Conservation (phyloP, 2,113 vertebrate genomes). For the Pseudorasbora parva region DNA sequence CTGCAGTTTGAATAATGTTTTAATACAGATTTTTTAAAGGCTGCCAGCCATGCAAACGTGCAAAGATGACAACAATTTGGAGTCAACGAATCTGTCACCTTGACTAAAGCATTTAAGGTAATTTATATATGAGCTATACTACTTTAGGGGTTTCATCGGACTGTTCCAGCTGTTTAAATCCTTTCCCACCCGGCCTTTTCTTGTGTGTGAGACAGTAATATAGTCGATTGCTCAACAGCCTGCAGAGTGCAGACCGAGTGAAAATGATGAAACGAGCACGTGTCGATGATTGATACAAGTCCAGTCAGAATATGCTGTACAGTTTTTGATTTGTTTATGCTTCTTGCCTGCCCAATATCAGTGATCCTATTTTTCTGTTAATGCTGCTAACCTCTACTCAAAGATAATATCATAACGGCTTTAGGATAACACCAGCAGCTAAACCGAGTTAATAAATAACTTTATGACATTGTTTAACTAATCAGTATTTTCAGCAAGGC, state of each 20-base stretch:
- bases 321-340: neutral
- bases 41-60: neutral
- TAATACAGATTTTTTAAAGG: neutral
- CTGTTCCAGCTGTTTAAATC: neutral
- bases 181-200: neutral
- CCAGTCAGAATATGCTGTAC: neutral
- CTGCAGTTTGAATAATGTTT: slow-evolving; percentile 9
- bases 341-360: neutral
- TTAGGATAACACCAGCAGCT: neutral
- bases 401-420: neutral
- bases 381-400: neutral
- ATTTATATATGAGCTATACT: neutral
- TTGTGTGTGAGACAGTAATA: neutral
- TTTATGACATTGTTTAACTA: neutral
- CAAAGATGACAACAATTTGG: slow-evolving; percentile 9
- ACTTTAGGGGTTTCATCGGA: neutral
- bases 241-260: neutral
- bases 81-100: neutral
- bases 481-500: neutral
- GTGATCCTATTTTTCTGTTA: neutral
- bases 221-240: neutral
- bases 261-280: neutral
- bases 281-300: neutral
- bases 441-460: neutral
- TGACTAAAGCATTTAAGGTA: neutral